phyloP scores from a whole-genome alignment of 2,888 invertebrate genomes.

The Leptinotarsa juncta region DNA sequence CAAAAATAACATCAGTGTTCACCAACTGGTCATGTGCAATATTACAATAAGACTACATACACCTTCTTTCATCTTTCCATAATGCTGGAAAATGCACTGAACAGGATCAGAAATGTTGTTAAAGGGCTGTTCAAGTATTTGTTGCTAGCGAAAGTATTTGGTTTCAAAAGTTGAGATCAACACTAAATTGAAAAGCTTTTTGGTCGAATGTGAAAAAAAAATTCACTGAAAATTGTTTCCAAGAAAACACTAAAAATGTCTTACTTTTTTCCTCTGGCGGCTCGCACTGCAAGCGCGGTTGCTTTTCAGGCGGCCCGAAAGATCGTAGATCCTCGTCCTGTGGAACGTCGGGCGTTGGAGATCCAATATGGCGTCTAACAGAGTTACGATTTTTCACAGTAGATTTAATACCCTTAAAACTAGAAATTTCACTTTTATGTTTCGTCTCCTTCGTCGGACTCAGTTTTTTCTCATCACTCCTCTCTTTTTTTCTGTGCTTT shows the following conservation, averaged over 20 bases:
- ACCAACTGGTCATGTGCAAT: no score
- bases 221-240: not conserved
- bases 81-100: no score
- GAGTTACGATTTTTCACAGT: constrained; percentile 74
- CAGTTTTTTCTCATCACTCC: constrained; percentile 49
- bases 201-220: no score
- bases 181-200: no score
- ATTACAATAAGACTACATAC: no score
- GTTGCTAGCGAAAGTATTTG: no score
- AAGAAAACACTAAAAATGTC: constrained; percentile 50
- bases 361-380: constrained; percentile 73
- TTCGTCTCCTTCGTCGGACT: constrained; percentile 46
- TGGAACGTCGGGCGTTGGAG: constrained; percentile 70
- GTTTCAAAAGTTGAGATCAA: no score
- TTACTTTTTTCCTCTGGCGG: constrained; percentile 68
- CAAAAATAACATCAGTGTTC: no score
- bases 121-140: no score
- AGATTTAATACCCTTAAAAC: constrained; percentile 71
- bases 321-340: constrained; percentile 64
- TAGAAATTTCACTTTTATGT: constrained; percentile 48
- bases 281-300: constrained; percentile 55
- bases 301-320: constrained; percentile 63
- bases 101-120: no score
- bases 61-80: no score
- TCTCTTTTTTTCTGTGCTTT: constrained; percentile 53